Evolutionary conservation across 2,113 vertebrate species (phyloP), one percentile per base, ranked within the genome.

Genomic region (Hydropotes inermis): DNA sequence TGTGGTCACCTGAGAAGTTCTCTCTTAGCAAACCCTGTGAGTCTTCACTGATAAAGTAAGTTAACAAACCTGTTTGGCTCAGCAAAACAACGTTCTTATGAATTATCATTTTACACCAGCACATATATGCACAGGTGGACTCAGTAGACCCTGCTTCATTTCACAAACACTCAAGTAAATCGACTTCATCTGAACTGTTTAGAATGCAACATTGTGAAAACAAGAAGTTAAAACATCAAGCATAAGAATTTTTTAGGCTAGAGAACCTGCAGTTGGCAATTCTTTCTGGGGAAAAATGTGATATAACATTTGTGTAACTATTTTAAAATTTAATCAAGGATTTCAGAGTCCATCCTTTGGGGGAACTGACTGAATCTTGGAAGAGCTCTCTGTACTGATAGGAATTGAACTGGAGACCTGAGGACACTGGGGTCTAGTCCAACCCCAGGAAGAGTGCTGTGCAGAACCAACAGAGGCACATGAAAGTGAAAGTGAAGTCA

Each of bases 321-420:
- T 84, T 94, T 90, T 84, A 47, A 93, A 84, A 96, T 96, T 52
- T 70, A 93, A 39, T 79, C 30, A 21, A 60, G 61, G 61, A 70
- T 95, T 91, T 87, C 43, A 4, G 14, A 74, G 78, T 27, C 43
- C 76, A 87, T 39, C 27, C 21, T 39, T 85, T 47, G 61, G 57
- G 52, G 78, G 52, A n/a, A 55, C 9, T 36, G 57, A 28, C 36
- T 84, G 64, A 54, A 43, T 79, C 45, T 61, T 91, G 33, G 52
- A 87, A 93, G 83, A 33, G 27, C n/a, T 79, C n/a, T 61, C 64
- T 61, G 17, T 45, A 50, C 33, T 6, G 55, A 14, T 6, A 83
- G 92, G 67, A 93, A 43, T 11, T 7, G 25, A 76, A 30, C 89
- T 58, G 78, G 79, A 96, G 33, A 55, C 36, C 78, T 21, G 10